Conservation (phyloP, 92 coral and sea anemone species). For the Pocillopora meandrina region DNA sequence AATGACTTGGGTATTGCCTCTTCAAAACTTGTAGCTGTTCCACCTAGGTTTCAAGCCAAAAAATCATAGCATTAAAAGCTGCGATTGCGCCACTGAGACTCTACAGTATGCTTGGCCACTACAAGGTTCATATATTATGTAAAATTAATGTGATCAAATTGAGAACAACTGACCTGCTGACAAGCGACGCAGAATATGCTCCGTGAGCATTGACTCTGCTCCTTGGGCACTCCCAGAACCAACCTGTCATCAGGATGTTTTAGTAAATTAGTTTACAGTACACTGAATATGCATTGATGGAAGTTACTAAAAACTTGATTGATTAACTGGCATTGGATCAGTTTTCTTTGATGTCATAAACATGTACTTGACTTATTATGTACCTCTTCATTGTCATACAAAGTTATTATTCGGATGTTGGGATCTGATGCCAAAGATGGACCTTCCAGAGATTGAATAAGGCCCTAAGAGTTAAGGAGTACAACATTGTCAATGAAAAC, state of each 20-base stretch:
- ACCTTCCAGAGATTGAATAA: conserved; percentile 74
- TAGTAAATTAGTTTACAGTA: not conserved
- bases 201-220: conserved; percentile 87
- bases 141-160: not conserved
- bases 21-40: conserved; percentile 77
- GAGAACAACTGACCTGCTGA: conserved; percentile 51
- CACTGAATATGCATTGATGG: no score
- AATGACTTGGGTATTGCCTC: conserved; percentile 89
- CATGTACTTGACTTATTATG: not conserved
- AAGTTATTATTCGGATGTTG: conserved; percentile 86
- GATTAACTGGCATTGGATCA: not conserved
- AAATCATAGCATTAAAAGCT: not conserved
- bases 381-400: conserved; percentile 98
- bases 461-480: conserved; percentile 55
- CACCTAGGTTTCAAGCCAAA: conserved; percentile 42
- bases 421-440: conserved; percentile 73
- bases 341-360: not conserved
- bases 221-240: conserved; percentile 98
- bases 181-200: conserved; percentile 80
- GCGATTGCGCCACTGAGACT: no score
- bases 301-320: not conserved
- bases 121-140: not conserved
- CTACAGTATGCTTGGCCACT: no score
- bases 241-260: conserved; percentile 54
- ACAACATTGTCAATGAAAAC: not conserved